Percentiles rank a stretch among this genome's conserved stretches.
Evolutionary conservation across 2,888 invertebrate species (phyloP).

Genomic region (Epinotia ramella): DNA sequence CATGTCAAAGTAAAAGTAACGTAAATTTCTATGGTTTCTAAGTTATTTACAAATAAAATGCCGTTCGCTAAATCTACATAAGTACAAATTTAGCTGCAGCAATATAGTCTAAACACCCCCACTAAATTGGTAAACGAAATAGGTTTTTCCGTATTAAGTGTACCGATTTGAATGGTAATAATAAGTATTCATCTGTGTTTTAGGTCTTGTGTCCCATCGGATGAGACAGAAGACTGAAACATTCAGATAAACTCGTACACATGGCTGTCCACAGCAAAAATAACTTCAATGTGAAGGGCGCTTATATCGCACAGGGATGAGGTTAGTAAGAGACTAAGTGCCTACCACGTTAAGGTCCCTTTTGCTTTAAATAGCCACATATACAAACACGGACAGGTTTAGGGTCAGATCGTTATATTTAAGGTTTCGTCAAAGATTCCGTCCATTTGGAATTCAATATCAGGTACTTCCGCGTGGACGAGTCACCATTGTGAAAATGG

Average conservation of each 20-base stretch:
- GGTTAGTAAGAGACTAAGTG: neutral
- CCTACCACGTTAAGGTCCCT: conserved; percentile 2
- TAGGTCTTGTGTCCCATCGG: conserved; percentile 1
- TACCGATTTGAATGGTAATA: conserved; percentile 21
- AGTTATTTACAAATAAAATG: too few species aligned
- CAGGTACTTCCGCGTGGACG: conserved; percentile 35
- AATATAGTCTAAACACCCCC: neutral
- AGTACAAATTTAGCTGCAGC: neutral
- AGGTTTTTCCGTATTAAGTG: conserved; percentile 15
- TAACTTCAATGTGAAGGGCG: neutral
- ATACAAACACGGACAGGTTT: neutral
- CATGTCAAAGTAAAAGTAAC: too few species aligned
- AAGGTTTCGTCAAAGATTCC: conserved; percentile 44
- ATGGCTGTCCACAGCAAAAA: neutral
- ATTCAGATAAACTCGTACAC: conserved; percentile 14
- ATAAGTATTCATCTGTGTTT: conserved; percentile 14
- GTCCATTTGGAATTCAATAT: conserved; percentile 25
- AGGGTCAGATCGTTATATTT: conserved; percentile 35
- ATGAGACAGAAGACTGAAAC: conserved; percentile 14
- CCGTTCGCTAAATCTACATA: neutral
- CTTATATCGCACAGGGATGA: neutral
- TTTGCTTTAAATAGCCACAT: conserved; percentile 6
- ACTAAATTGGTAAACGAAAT: conserved; percentile 28
- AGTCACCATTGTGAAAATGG: conserved; percentile 13
- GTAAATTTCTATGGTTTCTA: too few species aligned